Evolutionary conservation across 1,140 invertebrate genomes (phyloP), one percentile per base, ranked within the genome.

Genomic region (Zaprionus kolodkinae): DNA sequence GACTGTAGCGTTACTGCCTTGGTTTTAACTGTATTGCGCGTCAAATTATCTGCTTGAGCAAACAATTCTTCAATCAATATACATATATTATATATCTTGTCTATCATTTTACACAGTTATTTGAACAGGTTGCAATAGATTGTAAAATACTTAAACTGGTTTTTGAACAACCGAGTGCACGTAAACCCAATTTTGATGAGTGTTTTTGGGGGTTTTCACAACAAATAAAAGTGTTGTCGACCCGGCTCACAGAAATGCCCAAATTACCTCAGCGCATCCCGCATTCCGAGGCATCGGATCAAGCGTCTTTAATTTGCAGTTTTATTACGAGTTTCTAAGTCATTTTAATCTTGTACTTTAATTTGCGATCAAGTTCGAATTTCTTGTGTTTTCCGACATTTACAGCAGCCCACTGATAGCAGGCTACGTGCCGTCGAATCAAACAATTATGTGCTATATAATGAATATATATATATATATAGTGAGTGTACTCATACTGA

Each of bases 361-460:
- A 45, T 15, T 15, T 6, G n/a, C 7, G 40, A 9, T 45, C 40
- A 45, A 45, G 40, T 45, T 43, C 2, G 10, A 13, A 27, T 12
- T 12, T 17, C 10, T 50, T 50, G 3, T 50, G 36, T 40, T 56
- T 56, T 65, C 52, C 50, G 30, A 33, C 61, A 63, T 33, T 55
- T 54, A 64, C 50, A 30, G 62, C 12, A 40, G 35, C 35, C 33
- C 25, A 21, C 17, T 25, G 50, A 64, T 64, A 65, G 35, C 15
- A 40, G 25, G 17, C 45, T 55, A 48, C 56, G 63, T 59, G 59
- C 33, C 38, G 59, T 25, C 38, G 7, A 21, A 60, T 38, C 33
- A 30, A 40, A 27, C 6, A 55, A 56, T 55, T n/a, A 25, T 64
- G 3, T 13, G 38, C 10, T 5, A 52, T 30, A 67, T 45, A 57